Conservation (phyloP, 1,140 invertebrate species). For the Eriocheir sinensis region DNA sequence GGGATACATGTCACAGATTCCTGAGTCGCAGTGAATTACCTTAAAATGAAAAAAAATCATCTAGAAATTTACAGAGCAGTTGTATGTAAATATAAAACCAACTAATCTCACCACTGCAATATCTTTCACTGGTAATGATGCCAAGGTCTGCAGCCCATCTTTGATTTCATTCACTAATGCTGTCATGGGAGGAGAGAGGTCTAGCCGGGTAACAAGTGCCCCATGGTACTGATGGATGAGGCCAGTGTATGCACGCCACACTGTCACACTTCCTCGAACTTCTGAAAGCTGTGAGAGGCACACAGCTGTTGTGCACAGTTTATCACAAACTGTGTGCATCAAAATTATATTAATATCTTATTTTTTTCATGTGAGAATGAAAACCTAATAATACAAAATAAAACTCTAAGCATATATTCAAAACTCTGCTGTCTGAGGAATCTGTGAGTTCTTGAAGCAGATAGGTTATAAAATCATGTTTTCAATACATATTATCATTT, state of each 20-base stretch:
- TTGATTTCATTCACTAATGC: conserved; percentile 53
- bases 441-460: background rate
- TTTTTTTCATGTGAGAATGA: background rate
- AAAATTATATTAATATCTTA: background rate
- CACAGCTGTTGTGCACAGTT: conserved; percentile 49
- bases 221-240: conserved; percentile 56
- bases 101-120: conserved; percentile 34
- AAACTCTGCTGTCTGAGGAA: background rate
- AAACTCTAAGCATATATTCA: background rate
- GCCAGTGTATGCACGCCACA: conserved; percentile 61
- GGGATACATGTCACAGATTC: no score
- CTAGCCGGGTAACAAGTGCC: conserved; percentile 4
- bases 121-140: conserved; percentile 45
- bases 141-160: conserved; percentile 29
- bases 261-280: conserved; percentile 52
- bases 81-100: no score
- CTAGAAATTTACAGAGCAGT: no score
- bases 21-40: no score
- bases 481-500: background rate
- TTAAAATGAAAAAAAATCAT: no score
- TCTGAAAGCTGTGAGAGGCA: conserved; percentile 57
- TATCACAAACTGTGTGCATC: conserved; percentile 59
- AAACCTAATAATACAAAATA: background rate
- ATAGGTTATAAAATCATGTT: background rate
- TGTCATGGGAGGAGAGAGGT: conserved; percentile 31